A percentile compares a stretch with the other conserved stretches of the same genome.
Conservation (phyloP, 2,888 invertebrate species). For the Amaurobius ferox region DNA sequence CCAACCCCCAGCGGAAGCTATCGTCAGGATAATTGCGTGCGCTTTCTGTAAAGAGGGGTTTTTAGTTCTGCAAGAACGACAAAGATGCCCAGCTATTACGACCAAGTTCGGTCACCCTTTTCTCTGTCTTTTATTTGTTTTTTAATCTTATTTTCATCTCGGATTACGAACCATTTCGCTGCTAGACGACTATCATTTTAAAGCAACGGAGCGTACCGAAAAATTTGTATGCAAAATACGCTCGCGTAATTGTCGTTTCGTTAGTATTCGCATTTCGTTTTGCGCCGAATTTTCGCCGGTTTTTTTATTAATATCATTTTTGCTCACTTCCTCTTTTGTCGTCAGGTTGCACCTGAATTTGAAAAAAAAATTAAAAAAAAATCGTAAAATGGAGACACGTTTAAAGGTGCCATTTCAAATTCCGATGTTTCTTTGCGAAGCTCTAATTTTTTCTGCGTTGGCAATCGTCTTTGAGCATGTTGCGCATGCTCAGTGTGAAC, state of each 20-base stretch:
- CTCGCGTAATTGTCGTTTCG: conserved; percentile 45
- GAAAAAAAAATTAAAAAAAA: too few species aligned
- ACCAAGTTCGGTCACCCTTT: conserved; percentile 14
- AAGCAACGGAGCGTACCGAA: conserved; percentile 36
- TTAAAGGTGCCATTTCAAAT: too few species aligned
- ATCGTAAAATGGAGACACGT: too few species aligned
- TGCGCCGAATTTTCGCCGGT: background rate
- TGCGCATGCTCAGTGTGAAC: too few species aligned
- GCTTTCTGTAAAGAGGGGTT: conserved; percentile 22
- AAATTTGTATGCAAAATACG: conserved; percentile 54
- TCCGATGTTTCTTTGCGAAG: too few species aligned
- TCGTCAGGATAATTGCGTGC: conserved; percentile 6
- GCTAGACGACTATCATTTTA: conserved; percentile 28
- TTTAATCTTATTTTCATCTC: conserved; percentile 5
- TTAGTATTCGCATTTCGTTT: conserved; percentile 20
- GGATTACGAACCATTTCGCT: conserved; percentile 36
- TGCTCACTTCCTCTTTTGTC: background rate
- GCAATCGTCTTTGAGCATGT: too few species aligned
- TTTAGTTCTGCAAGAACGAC: conserved; percentile 65
- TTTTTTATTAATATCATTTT: too few species aligned
- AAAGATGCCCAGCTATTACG: conserved; percentile 38
- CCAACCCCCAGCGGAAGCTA: conserved; percentile 13
- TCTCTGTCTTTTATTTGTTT: background rate
- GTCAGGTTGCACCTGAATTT: background rate
- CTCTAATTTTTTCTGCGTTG: too few species aligned